Conservation (phyloP, 2,113 vertebrate species). For the Festucalex cinctus region DNA sequence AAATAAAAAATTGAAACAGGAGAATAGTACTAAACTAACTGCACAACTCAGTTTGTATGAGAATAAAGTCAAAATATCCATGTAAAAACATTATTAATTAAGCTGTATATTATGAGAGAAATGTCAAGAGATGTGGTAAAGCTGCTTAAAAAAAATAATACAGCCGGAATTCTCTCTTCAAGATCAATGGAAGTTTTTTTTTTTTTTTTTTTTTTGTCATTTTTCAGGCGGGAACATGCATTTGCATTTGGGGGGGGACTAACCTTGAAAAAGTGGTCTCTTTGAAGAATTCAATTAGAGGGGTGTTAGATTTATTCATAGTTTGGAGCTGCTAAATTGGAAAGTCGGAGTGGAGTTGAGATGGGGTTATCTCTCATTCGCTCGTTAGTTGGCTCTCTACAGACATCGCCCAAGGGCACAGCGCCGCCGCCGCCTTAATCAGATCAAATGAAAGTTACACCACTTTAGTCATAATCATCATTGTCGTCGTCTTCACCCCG, state of each 20-base stretch:
- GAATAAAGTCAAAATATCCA: background rate
- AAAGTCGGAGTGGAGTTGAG: conserved; percentile 45
- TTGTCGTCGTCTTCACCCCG: conserved; percentile 17
- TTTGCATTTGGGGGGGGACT: background rate
- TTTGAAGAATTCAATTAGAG: background rate
- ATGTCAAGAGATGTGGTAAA: no score
- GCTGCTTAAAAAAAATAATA: background rate
- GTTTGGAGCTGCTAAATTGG: conserved; percentile 52
- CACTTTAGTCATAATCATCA: conserved; percentile 46
- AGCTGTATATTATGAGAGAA: no score
- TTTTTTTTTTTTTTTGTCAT: background rate
- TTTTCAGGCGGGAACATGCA: background rate
- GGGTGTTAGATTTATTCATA: background rate
- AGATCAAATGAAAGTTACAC: conserved; percentile 54
- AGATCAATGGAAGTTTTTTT: background rate
- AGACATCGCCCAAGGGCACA: conserved; percentile 60
- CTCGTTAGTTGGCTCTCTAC: conserved; percentile 19
- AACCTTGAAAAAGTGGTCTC: background rate
- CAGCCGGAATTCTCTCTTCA: background rate
- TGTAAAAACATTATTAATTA: no score
- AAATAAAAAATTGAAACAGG: no score
- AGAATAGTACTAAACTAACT: no score
- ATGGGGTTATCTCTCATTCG: conserved; percentile 39
- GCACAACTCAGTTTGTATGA: no score
- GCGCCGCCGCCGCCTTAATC: conserved; percentile 49